A percentile compares a stretch with the other conserved stretches of the same genome.
Evolutionary conservation across 2,797 vertebrate genomes (phyloP).

Genomic region (Anguilla anguilla): DNA sequence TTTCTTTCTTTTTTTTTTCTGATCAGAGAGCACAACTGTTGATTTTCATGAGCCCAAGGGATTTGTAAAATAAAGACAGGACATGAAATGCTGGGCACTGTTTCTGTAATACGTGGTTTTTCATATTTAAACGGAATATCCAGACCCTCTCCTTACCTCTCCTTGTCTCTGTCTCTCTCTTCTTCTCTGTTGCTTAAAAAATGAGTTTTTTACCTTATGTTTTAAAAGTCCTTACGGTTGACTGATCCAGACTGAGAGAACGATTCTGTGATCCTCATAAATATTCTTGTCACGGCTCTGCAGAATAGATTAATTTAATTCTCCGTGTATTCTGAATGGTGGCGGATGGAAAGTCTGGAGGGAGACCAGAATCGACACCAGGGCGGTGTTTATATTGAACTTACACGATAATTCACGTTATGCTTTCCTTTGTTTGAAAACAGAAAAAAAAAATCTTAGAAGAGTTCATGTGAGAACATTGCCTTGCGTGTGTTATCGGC

Average conservation of each 20-base stretch:
- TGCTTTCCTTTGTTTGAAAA: background rate
- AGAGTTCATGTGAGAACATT: background rate
- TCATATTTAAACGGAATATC: background rate
- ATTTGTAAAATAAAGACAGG: background rate
- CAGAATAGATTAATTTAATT: background rate
- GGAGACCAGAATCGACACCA: background rate
- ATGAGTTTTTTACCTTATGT: background rate
- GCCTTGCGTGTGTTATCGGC: background rate
- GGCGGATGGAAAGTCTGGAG: background rate
- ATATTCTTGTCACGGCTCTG: conserved; percentile 6
- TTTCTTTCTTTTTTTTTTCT: background rate
- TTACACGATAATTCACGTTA: background rate
- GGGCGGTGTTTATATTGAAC: background rate
- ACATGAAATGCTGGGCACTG: background rate
- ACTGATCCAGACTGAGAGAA: background rate
- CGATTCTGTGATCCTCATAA: background rate
- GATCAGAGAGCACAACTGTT: background rate
- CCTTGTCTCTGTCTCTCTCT: background rate
- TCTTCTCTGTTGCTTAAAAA: background rate
- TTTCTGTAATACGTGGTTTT: background rate
- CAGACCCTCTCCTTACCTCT: background rate
- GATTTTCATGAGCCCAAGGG: background rate
- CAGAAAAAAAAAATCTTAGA: background rate
- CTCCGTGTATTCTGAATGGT: background rate
- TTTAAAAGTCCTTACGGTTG: background rate